phyloP scores from a whole-genome alignment of 2,888 invertebrate genomes.

The Podotricha telesiphe region DNA sequence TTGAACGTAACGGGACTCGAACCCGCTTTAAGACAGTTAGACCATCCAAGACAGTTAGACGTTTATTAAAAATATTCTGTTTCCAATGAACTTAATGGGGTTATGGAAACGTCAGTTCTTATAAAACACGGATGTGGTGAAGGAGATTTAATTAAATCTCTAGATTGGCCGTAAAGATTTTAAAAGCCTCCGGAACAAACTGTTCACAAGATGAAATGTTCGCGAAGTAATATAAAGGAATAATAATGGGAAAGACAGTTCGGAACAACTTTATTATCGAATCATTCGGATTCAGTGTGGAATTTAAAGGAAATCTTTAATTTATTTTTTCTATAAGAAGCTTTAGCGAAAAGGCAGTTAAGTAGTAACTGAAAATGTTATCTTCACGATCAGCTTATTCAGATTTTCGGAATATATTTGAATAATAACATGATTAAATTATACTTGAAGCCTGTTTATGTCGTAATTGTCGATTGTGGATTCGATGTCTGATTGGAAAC shows the following conservation, averaged over 20 bases:
- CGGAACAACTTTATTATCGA: constrained; percentile 23
- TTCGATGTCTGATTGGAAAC: too few relatives aligned
- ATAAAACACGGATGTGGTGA: constrained; percentile 32
- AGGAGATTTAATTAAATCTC: constrained; percentile 43
- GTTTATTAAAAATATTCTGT: not conserved
- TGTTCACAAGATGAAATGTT: constrained; percentile 22
- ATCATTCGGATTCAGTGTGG: constrained; percentile 20
- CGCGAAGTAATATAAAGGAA: constrained; percentile 19
- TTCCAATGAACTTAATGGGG: not conserved
- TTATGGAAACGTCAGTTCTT: constrained; percentile 22
- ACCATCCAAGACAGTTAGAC: too few relatives aligned
- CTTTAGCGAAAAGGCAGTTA: constrained; percentile 2
- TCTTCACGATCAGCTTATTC: not conserved
- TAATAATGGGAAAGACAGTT: constrained; percentile 25
- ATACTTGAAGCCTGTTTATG: too few relatives aligned
- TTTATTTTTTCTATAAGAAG: constrained; percentile 15
- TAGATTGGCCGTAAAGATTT: constrained; percentile 42
- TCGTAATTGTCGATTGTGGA: too few relatives aligned
- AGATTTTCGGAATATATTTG: not conserved
- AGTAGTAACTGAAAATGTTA: constrained; percentile 17
- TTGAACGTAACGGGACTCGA: too few relatives aligned
- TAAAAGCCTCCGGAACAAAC: constrained; percentile 31
- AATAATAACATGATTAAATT: not conserved
- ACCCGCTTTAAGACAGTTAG: too few relatives aligned
- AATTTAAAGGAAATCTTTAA: constrained; percentile 22